Evolutionary conservation across 1,140 invertebrate species (phyloP), one percentile per base, ranked within the genome.

Genomic region (Melanaphis sacchari): DNA sequence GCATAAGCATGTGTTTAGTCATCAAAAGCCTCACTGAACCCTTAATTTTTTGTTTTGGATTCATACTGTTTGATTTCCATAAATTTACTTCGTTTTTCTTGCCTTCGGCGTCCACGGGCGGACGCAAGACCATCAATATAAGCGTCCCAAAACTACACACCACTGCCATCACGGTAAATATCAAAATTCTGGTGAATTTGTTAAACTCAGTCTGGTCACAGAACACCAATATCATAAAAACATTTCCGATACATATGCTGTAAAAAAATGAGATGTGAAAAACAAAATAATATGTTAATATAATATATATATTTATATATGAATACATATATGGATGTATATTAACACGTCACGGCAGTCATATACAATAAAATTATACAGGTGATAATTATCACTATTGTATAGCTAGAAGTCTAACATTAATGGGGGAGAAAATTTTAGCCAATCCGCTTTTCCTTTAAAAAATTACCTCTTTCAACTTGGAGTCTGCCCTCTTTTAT

Each of bases 1-100:
- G 95, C 0, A 99, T 95, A 31, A 98, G 94, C 98, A 99, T 99
- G 92, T 98, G 96, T 41, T 96, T 96, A 0, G 98, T 98, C 49
- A 96, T 95, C 94, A 99, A 97, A 5, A 99, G 95, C 93, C 95
- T 96, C 38, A 98, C 95, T 0, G 98, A 97, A 81, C 97, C 97
- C 94, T 96, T 96, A 2, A 98, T 95, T 0, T 98, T 97, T 94
- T 97, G 94, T 96, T 21, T 43, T 0, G 85, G 85, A 18, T 24
- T 88, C 5, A 36, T 3, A 15, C 43, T 49, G 2, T 9, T 43
- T 31, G 40, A 0, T 15, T 24, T 24, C 7, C 2, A 22, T 31
- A 15, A 8, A 26, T 88, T 24, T 18, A 36, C 43, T 88, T 88
- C 85, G 31, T 88, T 88, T 49, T 88, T n/a, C 1, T 18, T 41